These are phyloP conservation scores for Plestiodon gilberti DNA, from an alignment of 2,113 vertebrate genomes.

Conservation along the genomic window DNA sequence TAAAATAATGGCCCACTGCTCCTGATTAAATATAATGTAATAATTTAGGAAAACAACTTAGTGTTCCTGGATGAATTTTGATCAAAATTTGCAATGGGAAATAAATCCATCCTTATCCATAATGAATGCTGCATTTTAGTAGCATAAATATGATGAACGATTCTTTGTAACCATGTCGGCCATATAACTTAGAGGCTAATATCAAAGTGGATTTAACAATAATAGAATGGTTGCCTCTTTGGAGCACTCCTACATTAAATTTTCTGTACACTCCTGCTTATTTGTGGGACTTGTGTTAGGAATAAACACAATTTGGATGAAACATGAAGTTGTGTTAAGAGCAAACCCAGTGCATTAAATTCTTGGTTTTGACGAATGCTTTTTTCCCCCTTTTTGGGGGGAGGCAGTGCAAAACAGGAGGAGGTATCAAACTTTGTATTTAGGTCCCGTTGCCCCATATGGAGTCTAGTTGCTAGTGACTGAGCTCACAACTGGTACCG, in stretches of 20 bases:
- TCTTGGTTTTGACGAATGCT: not conserved
- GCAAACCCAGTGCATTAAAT: not conserved
- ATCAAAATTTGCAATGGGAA: not conserved
- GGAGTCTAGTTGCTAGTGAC: not conserved
- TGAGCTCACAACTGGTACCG: not conserved
- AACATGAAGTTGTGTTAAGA: not conserved
- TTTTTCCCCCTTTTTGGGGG: too few species aligned
- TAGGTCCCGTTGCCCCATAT: not conserved
- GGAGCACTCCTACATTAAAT: not conserved
- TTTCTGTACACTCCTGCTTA: not conserved
- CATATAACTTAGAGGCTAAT: conserved; percentile 16
- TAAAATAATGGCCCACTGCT: not conserved
- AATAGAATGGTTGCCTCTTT: conserved; percentile 5
- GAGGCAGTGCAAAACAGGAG: not conserved
- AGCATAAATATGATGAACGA: not conserved
- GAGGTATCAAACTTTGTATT: not conserved
- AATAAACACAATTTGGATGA: not conserved
- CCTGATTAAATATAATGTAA: not conserved
- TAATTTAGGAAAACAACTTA: not conserved
- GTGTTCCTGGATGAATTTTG: not conserved
- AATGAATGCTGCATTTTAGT: conserved; percentile 15
- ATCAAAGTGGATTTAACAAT: conserved; percentile 6
- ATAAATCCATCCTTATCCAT: conserved; percentile 5
- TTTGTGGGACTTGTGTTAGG: not conserved
- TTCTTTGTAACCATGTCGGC: not conserved